Conservation (phyloP, 2,113 vertebrate genomes). For the Grammomys dolichurus region DNA sequence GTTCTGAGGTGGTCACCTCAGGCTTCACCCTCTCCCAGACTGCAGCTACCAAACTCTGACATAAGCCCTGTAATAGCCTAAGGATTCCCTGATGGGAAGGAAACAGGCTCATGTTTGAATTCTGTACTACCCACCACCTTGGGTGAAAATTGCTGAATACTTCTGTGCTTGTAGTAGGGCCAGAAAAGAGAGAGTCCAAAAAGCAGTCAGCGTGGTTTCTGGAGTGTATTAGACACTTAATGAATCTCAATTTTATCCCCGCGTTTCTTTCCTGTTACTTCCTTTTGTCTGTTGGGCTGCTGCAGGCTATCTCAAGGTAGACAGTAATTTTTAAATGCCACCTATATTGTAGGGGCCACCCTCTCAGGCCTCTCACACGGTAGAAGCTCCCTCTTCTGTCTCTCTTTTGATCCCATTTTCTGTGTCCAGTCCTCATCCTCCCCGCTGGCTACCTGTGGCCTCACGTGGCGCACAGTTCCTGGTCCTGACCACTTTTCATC, state of each 20-base stretch:
- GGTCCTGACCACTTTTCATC: slow-evolving; percentile 16
- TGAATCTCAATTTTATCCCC: background rate
- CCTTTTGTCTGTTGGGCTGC: background rate
- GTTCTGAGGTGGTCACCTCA: background rate
- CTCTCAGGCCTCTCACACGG: background rate
- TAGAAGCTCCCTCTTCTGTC: background rate
- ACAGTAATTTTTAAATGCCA: background rate
- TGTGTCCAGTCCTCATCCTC: background rate
- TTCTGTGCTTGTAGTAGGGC: background rate
- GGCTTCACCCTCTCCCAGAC: background rate
- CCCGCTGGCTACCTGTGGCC: background rate
- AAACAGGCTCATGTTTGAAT: background rate
- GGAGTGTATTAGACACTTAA: background rate
- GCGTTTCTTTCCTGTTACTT: background rate
- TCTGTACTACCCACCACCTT: background rate
- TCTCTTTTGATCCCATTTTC: background rate
- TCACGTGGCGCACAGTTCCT: slow-evolving; percentile 6
- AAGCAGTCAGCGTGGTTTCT: background rate
- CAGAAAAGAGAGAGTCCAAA: background rate
- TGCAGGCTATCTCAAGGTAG: background rate
- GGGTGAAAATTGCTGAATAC: background rate
- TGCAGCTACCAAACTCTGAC: background rate
- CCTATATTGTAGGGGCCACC: background rate
- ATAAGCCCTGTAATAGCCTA: background rate
- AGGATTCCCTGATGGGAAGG: background rate